Evolutionary conservation across 2,113 vertebrate genomes (phyloP), one percentile per base, ranked within the genome.

Genomic region (Pteropus alecto): DNA sequence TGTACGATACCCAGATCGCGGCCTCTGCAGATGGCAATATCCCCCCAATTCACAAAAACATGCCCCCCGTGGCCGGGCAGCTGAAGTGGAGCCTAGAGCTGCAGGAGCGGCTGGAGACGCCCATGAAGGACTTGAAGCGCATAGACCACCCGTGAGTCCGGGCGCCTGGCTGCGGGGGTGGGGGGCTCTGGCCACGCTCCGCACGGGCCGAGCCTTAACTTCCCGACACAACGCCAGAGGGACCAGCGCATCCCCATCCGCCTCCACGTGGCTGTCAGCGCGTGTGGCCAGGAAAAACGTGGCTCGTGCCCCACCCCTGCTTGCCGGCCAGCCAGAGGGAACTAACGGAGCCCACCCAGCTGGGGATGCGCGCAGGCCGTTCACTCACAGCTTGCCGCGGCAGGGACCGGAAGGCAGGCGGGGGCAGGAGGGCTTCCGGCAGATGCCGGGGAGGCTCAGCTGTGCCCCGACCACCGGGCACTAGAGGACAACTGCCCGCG

Each of bases 31-130:
- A n/a, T 0, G 30, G 5, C 0, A 1, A 33, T 0, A 63, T 92
- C 21, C 98, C 95, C 0, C 93, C 96, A 0, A 38, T 98, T 78
- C 97, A 97, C 90, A 99, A 96, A 56, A 99, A 99, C 96, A 96
- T 99, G 99, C 98, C 99, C 0, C 97, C 96, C 0, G 97, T 99
- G 91, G 98, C 99, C 0, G 97, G 99, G 56, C 98, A 98, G 96
- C 97, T 99, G 70, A 96, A 98, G 51, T 99, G 99, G 99, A 97
- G 98, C 56, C 98, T 98, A 96, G 98, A 99, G 98, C 91, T 99
- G 67, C 98, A 98, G 97, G 98, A 98, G 96, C 96, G 98, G 73
- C 98, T 99, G 61, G 97, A 99, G 96, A 92, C 24, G 1, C 94
- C 94, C 2, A 96, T 89, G 98, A 90, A 41, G 74, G 95, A 98